These are phyloP conservation scores for Argyresthia goedartella DNA, from an alignment of 2,888 invertebrate genomes.

Conservation along the genomic window DNA sequence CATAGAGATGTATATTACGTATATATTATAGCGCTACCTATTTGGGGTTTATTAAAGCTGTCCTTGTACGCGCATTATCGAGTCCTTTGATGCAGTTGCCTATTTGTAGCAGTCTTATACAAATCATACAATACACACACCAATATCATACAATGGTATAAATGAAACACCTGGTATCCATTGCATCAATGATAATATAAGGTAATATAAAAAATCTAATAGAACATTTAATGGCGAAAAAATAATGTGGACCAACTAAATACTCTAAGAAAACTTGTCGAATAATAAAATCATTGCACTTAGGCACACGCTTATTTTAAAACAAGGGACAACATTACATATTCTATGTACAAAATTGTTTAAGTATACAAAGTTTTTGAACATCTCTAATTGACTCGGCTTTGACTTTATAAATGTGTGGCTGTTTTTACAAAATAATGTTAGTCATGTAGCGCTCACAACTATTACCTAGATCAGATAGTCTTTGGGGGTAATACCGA, in stretches of 20 bases:
- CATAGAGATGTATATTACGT: not conserved
- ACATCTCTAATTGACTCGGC: slow-evolving; percentile 52
- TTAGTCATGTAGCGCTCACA: not conserved
- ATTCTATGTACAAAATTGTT: slow-evolving; percentile 7
- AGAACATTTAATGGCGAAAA: not conserved
- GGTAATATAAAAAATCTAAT: too few species aligned
- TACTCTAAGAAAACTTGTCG: slow-evolving; percentile 24
- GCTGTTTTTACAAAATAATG: not conserved
- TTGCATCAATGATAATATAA: too few species aligned
- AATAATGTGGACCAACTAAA: slow-evolving; percentile 44
- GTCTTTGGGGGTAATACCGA: not conserved
- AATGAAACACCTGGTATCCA: too few species aligned
- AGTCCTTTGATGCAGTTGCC: too few species aligned
- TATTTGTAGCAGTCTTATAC: too few species aligned
- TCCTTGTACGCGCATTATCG: too few species aligned
- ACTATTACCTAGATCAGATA: too few species aligned
- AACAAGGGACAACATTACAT: not conserved
- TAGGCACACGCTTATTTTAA: not conserved
- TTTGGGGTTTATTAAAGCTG: not conserved
- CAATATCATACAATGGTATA: too few species aligned
- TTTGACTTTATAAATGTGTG: not conserved
- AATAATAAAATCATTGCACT: slow-evolving; percentile 15
- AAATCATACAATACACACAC: too few species aligned
- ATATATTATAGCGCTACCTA: not conserved
- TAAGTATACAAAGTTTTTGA: slow-evolving; percentile 33